Conservation (phyloP, 2,797 vertebrate genomes). For the Rhynchotus rufescens region DNA sequence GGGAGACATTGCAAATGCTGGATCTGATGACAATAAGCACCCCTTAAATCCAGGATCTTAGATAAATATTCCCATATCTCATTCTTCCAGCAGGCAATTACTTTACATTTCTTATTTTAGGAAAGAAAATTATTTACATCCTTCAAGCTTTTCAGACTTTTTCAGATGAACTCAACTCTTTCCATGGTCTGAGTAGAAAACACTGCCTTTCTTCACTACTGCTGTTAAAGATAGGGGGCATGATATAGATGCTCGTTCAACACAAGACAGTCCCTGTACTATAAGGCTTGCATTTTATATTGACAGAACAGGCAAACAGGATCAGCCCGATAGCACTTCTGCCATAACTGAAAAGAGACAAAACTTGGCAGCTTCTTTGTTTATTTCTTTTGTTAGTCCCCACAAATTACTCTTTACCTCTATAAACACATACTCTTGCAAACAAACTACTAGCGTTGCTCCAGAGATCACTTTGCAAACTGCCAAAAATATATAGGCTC, state of each 20-base stretch:
- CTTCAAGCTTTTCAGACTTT: neutral
- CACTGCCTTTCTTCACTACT: neutral
- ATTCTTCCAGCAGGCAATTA: neutral
- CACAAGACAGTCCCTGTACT: neutral
- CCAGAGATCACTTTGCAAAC: neutral
- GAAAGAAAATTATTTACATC: neutral
- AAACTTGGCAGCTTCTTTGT: neutral
- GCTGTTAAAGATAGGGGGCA: accelerated
- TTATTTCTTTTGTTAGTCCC: neutral
- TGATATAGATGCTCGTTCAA: neutral
- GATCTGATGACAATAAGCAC: neutral
- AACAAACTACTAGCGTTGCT: neutral
- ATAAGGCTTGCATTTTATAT: neutral
- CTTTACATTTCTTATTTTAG: neutral
- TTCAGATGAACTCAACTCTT: neutral
- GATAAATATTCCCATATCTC: neutral
- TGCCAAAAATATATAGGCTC: neutral
- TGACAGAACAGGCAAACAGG: neutral
- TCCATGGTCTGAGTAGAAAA: neutral
- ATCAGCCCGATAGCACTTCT: neutral
- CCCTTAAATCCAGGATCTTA: neutral
- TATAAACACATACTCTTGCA: neutral
- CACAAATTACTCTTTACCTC: neutral
- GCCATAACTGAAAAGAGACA: neutral
- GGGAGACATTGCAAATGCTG: neutral